A percentile compares a stretch with the other conserved stretches of the same genome.
phyloP scores from a whole-genome alignment of 2,113 vertebrate species.

The Struthio camelus region DNA sequence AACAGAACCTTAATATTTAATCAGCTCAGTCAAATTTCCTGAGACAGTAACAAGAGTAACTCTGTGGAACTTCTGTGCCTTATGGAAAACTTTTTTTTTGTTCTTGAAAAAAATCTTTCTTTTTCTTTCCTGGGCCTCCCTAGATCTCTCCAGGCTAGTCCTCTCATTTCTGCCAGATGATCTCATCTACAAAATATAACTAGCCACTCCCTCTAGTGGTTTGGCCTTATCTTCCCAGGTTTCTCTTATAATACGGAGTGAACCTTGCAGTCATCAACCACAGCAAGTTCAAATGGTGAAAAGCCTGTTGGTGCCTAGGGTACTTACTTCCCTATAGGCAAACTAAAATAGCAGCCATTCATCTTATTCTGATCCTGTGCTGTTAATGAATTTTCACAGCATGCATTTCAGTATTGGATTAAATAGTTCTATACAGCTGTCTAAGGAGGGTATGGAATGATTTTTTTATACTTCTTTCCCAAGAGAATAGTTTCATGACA shows the following conservation, averaged over 20 bases:
- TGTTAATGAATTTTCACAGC: conserved; percentile 38
- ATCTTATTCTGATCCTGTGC: background rate
- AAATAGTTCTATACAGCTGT: conserved; percentile 1
- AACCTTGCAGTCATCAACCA: background rate
- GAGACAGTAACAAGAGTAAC: background rate
- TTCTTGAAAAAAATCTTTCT: background rate
- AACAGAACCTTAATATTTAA: background rate
- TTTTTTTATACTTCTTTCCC: conserved; percentile 4
- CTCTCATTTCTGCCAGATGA: background rate
- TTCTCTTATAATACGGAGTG: background rate
- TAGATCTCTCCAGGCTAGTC: background rate
- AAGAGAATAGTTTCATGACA: background rate
- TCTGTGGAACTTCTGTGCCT: background rate
- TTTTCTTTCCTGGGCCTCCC: background rate
- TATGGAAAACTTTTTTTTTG: background rate
- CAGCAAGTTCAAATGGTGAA: background rate
- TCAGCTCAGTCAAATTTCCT: background rate
- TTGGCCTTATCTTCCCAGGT: background rate
- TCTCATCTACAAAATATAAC: conserved; percentile 22
- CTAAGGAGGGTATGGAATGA: background rate
- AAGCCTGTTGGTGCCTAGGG: background rate
- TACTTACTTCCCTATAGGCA: background rate
- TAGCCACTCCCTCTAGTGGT: conserved; percentile 2
- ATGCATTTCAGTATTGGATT: background rate
- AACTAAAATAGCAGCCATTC: conserved; percentile 5